Evolutionary conservation across 2,888 invertebrate genomes (phyloP), one percentile per base, ranked within the genome.

Genomic region (Lumbricus terrestris): DNA sequence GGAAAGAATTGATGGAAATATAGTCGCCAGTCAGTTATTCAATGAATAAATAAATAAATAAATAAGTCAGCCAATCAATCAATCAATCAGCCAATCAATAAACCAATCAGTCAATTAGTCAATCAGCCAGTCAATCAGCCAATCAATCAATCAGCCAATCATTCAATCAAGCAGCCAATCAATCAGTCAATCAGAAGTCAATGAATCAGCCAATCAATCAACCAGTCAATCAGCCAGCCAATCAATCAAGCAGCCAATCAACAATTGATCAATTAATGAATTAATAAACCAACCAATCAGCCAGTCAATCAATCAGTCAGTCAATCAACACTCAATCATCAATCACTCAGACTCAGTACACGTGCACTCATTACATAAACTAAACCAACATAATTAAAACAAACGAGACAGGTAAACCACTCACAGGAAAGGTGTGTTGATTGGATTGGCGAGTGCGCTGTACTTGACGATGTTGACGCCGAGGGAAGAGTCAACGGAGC

Each of bases 371-470:
- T 29, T 69, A 69, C 69, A 16, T n/a, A 3, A 69, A 1, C 33
- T 16, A 83, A 83, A 83, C n/a, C 11, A 11, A 3, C 29, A 20
- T 33, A 2, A 83, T 5, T 33, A 20, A 33, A 83, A 34, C 83
- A 83, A 5, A 82, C 29, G 37, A 85, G 23, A 20, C 54, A 20
- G 18, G 33, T 38, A 20, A n/a, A 33, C 23, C n/a, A 95, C 96
- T 95, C 94, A 96, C 96, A 96, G 96, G 95, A 99, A 99, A 37
- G 99, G 99, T 0, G 99, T 99, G 94, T 99, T 99, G 93, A 97
- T 97, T 93, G 97, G 97, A 93, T 98, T 98, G 92, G 99, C 95
- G 88, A 99, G 96, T 94, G 98, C 97, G 93, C 97, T 96, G 95
- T 98, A 98, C 95, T 98, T 99, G 94, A 97, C 97, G 93, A 98